phyloP scores from a whole-genome alignment of 1,140 invertebrate genomes.

The Holotrichia oblita region DNA sequence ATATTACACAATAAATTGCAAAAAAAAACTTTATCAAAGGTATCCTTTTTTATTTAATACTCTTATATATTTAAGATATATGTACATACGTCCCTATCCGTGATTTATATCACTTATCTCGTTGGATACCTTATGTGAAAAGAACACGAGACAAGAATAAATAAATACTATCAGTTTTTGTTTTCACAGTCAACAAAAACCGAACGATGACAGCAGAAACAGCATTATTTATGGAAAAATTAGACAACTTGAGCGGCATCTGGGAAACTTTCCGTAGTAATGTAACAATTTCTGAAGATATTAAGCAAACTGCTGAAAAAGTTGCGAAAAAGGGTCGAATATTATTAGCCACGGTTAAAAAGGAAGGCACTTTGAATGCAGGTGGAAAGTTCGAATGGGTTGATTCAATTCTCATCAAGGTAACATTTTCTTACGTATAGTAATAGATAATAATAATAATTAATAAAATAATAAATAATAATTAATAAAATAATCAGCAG shows the following conservation, averaged over 20 bases:
- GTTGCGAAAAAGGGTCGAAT: constrained; percentile 3
- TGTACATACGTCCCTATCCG: too few relatives aligned
- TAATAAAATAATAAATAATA: too few relatives aligned
- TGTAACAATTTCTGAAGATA: constrained; percentile 58
- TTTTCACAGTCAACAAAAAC: constrained; percentile 50
- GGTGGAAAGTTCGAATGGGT: constrained; percentile 97
- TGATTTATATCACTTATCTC: not conserved
- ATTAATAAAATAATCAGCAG: too few relatives aligned
- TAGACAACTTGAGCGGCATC: constrained; percentile 61
- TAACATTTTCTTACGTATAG: constrained; percentile 53
- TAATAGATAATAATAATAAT: too few relatives aligned
- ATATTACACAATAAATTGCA: too few relatives aligned
- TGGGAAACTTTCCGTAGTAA: constrained; percentile 49
- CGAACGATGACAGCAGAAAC: constrained; percentile 65
- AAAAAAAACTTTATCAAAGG: too few relatives aligned
- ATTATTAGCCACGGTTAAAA: constrained; percentile 56
- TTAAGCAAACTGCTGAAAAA: not conserved
- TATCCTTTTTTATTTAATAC: too few relatives aligned
- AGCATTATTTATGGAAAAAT: constrained; percentile 65
- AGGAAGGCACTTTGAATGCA: constrained; percentile 72
- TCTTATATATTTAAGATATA: too few relatives aligned
- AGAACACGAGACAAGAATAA: constrained; percentile 9
- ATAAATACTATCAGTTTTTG: not conserved
- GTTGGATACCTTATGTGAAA: not conserved
- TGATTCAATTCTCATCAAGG: constrained; percentile 92